Conservation (phyloP, 2,113 vertebrate species). For the Mesitornis unicolor region DNA sequence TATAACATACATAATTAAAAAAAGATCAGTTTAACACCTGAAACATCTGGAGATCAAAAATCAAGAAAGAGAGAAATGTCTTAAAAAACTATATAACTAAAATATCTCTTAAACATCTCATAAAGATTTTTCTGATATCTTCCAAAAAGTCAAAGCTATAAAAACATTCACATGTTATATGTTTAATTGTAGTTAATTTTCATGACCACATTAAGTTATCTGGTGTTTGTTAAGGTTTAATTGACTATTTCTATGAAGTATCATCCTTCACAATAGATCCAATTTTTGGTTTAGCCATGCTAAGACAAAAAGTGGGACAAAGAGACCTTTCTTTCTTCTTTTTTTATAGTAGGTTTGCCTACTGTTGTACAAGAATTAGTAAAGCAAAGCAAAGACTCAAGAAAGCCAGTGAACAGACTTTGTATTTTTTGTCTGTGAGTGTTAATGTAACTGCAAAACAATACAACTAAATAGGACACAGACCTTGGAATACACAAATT, state of each 20-base stretch:
- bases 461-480: slow-evolving; percentile 51
- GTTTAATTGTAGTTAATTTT: not conserved
- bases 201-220: not conserved
- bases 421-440: slow-evolving; percentile 37
- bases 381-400: not conserved
- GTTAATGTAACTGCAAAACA: slow-evolving; percentile 49
- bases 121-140: not conserved
- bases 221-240: not conserved
- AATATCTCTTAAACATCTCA: not conserved
- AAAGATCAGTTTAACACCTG: not conserved
- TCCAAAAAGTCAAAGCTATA: not conserved
- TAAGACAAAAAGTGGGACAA: not conserved
- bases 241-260: not conserved
- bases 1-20: too few relatives aligned
- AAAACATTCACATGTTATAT: not conserved
- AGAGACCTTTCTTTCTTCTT: not conserved
- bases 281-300: not conserved
- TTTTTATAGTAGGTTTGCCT: not conserved
- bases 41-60: not conserved
- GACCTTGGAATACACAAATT: slow-evolving; percentile 40
- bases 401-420: slow-evolving; percentile 42
- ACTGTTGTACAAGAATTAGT: not conserved
- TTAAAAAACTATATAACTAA: not conserved
- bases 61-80: not conserved
- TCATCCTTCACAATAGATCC: not conserved